Conservation (phyloP, 2,888 invertebrate species). For the Liodrosophila aerea region DNA sequence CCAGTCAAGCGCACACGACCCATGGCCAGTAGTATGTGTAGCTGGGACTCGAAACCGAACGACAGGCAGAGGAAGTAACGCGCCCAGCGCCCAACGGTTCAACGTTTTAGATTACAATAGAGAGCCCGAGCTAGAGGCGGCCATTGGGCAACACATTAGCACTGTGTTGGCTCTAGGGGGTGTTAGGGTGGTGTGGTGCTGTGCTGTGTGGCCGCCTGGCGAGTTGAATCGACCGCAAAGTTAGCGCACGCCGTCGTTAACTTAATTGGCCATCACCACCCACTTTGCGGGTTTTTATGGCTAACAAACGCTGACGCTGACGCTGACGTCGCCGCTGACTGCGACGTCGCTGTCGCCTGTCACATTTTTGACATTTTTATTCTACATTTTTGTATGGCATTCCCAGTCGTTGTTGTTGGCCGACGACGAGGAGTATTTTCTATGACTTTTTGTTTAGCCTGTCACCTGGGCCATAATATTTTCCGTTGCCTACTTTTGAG, state of each 20-base stretch:
- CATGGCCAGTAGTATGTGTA: conserved; percentile 33
- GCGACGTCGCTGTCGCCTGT: conserved; percentile 57
- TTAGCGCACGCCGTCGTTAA: conserved; percentile 73
- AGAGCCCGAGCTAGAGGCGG: conserved; percentile 33
- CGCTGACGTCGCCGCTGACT: conserved; percentile 25
- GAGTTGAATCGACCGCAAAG: conserved; percentile 66
- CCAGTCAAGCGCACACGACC: conserved; percentile 74
- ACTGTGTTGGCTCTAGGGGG: conserved; percentile 31
- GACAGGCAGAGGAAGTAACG: conserved; percentile 56
- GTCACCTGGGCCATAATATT: conserved; percentile 70
- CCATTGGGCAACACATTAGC: conserved; percentile 53
- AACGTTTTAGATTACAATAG: conserved; percentile 79
- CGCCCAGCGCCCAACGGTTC: conserved; percentile 35
- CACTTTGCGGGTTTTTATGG: conserved; percentile 75
- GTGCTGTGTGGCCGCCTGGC: conserved; percentile 32
- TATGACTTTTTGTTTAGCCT: conserved; percentile 56
- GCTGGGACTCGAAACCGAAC: no score
- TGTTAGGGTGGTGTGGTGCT: conserved; percentile 16
- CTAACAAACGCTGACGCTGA: conserved; percentile 26
- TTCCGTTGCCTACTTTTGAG: conserved; percentile 63
- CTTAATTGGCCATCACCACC: conserved; percentile 75
- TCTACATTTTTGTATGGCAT: conserved; percentile 63
- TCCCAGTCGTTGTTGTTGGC: conserved; percentile 36
- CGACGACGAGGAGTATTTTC: conserved; percentile 46
- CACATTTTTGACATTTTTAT: conserved; percentile 77